These are phyloP conservation scores for Pachliopta kotzebuea DNA, from an alignment of 2,888 invertebrate species.

Conservation along the genomic window DNA sequence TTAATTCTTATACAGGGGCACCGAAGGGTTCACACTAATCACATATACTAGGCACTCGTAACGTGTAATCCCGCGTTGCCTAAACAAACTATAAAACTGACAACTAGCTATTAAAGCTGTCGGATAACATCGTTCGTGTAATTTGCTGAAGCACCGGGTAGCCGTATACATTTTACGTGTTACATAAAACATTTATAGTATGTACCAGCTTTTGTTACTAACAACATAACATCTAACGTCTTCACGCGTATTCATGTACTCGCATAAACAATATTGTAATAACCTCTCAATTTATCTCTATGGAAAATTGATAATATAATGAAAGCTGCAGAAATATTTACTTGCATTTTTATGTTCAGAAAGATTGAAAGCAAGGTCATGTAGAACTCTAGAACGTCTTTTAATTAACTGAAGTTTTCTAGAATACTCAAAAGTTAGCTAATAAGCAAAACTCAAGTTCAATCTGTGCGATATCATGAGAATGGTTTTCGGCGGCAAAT, in stretches of 20 bases:
- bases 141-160: constrained; percentile 28
- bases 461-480: constrained; percentile 20
- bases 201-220: constrained; percentile 23
- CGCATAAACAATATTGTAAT: background rate
- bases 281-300: background rate
- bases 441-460: constrained; percentile 14
- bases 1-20: constrained; percentile 22
- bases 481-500: constrained; percentile 10
- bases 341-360: no score
- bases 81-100: constrained; percentile 31
- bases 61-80: constrained; percentile 28
- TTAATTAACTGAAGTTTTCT: constrained; percentile 14
- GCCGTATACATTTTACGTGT: constrained; percentile 30
- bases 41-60: constrained; percentile 27
- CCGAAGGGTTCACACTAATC: constrained; percentile 21
- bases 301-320: background rate
- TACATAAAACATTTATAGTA: constrained; percentile 29
- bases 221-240: constrained; percentile 17
- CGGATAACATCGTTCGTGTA: constrained; percentile 28
- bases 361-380: background rate
- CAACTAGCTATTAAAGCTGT: constrained; percentile 29
- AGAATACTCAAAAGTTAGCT: constrained; percentile 10
- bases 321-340: background rate
- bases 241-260: constrained; percentile 6
- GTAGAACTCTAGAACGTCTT: constrained; percentile 1